Evolutionary conservation across 2,888 invertebrate genomes (phyloP).

Genomic region (Dasypolia templi): DNA sequence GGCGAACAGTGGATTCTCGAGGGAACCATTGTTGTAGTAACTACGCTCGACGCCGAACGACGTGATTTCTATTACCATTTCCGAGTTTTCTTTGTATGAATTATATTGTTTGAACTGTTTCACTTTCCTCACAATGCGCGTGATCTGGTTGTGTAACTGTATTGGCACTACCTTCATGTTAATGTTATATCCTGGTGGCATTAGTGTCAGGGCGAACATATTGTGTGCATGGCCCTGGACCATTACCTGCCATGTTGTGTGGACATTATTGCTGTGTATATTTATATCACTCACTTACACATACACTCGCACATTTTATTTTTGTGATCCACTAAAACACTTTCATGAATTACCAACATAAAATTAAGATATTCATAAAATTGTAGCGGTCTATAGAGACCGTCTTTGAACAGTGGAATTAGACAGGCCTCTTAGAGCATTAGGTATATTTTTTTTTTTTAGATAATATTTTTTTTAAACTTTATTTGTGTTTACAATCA

Average conservation of each 20-base stretch:
- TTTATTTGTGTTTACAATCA: too few species aligned
- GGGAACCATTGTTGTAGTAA: conserved; percentile 77
- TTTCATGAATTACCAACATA: background rate
- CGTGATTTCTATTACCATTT: conserved; percentile 79
- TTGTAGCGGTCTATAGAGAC: background rate
- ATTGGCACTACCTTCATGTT: conserved; percentile 5
- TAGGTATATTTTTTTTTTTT: too few species aligned
- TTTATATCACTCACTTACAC: conserved; percentile 60
- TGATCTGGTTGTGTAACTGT: conserved; percentile 55
- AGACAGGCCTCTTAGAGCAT: background rate
- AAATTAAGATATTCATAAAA: background rate
- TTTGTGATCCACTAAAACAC: background rate
- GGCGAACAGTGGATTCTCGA: conserved; percentile 70
- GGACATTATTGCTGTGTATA: conserved; percentile 49
- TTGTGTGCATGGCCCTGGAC: conserved; percentile 42
- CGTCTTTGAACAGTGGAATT: background rate
- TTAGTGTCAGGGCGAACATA: conserved; percentile 41
- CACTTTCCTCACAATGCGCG: conserved; percentile 60
- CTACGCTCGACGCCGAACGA: conserved; percentile 68
- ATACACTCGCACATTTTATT: conserved; percentile 2
- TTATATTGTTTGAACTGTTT: conserved; percentile 66
- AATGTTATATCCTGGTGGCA: conserved; percentile 53
- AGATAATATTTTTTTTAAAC: too few species aligned
- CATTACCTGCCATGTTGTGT: conserved; percentile 43
- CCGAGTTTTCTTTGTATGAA: conserved; percentile 73